These are phyloP conservation scores for Aplodontia rufa DNA, from an alignment of 2,113 vertebrate genomes.

Conservation along the genomic window DNA sequence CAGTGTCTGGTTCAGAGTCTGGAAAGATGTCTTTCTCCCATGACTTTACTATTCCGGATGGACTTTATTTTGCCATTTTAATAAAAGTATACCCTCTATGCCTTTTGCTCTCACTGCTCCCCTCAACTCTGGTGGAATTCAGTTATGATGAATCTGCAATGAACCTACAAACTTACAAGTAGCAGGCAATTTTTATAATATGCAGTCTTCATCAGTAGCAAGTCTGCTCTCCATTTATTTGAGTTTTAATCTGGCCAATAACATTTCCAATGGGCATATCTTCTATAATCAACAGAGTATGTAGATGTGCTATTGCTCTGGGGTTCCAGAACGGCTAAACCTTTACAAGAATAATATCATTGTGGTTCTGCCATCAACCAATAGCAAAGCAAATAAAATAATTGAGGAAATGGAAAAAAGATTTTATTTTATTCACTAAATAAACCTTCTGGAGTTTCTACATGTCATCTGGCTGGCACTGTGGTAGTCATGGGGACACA, in stretches of 20 bases:
- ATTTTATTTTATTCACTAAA: not conserved
- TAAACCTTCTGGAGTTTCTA: not conserved
- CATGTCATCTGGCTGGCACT: not conserved
- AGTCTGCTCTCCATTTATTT: not conserved
- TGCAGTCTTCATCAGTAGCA: not conserved
- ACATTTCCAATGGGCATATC: not conserved
- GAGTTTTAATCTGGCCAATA: not conserved
- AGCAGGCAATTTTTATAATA: not conserved
- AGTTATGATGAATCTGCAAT: not conserved
- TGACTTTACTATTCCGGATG: not conserved
- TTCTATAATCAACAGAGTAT: not conserved
- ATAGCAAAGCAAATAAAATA: not conserved
- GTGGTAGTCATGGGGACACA: not conserved
- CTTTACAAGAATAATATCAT: not conserved
- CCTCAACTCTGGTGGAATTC: not conserved
- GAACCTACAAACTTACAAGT: not conserved
- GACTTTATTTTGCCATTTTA: not conserved
- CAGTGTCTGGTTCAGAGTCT: not conserved
- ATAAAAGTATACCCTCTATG: not conserved
- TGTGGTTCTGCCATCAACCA: not conserved
- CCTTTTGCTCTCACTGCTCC: not conserved
- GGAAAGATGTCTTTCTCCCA: not conserved
- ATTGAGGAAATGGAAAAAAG: not conserved
- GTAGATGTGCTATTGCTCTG: not conserved
- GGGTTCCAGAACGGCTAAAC: not conserved